A percentile compares a stretch with the other conserved stretches of the same genome.
Evolutionary conservation across 2,888 invertebrate species (phyloP).

Genomic region (Cyaniris semiargus): DNA sequence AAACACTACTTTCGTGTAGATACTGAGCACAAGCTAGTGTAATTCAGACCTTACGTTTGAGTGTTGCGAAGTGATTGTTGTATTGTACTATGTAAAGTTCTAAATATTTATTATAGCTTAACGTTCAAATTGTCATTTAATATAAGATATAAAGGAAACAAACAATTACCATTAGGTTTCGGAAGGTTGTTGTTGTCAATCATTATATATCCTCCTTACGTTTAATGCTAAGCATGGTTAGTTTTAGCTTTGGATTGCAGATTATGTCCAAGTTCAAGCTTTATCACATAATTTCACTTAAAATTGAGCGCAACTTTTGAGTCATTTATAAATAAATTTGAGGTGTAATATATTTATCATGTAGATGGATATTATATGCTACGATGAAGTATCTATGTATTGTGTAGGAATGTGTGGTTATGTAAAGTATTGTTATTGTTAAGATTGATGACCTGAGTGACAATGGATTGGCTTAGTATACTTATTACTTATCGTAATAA

Average conservation of each 20-base stretch:
- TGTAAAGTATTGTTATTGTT: slow-evolving; percentile 22
- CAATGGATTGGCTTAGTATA: not conserved
- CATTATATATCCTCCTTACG: not conserved
- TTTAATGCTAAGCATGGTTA: not conserved
- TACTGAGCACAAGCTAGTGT: slow-evolving; percentile 24
- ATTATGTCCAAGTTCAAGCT: not conserved
- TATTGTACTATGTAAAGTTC: slow-evolving; percentile 3
- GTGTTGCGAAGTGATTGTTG: slow-evolving; percentile 16
- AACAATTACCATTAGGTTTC: not conserved
- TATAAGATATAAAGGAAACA: slow-evolving; percentile 9
- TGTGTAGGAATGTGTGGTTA: slow-evolving; percentile 11
- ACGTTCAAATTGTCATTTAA: slow-evolving; percentile 11
- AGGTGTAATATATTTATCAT: not conserved
- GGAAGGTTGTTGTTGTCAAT: not conserved
- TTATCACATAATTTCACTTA: not conserved
- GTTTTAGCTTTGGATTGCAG: not conserved
- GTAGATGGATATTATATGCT: slow-evolving; percentile 6
- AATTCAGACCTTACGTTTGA: slow-evolving; percentile 23
- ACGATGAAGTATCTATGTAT: not conserved
- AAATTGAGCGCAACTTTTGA: not conserved
- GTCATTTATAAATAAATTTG: not conserved
- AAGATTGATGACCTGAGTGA: not conserved
- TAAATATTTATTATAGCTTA: slow-evolving; percentile 20
- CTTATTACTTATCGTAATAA: not conserved
- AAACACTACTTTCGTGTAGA: slow-evolving; percentile 15